A percentile compares a stretch with the other conserved stretches of the same genome.
Conservation (phyloP, 2,797 vertebrate species). For the Hydrophis major region DNA sequence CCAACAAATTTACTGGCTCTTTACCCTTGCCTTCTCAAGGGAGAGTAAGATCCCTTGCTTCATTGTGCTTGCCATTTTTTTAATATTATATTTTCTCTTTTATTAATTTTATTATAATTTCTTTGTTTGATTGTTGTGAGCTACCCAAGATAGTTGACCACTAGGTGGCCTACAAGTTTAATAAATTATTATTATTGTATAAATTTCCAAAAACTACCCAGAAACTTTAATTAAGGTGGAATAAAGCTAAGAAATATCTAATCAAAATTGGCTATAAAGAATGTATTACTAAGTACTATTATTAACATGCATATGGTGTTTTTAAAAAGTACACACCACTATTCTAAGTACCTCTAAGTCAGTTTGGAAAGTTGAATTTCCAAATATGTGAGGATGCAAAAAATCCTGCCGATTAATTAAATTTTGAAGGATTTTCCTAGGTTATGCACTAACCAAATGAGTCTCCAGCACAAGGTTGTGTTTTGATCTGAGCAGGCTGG, state of each 20-base stretch:
- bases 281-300: neutral
- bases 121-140: neutral
- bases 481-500: slow-evolving; percentile 69
- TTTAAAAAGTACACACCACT: neutral
- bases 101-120: neutral
- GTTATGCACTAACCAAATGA: slow-evolving; percentile 70
- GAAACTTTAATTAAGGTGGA: neutral
- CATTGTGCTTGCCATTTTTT: neutral
- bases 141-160: neutral
- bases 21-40: neutral
- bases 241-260: neutral
- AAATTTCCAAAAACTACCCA: neutral
- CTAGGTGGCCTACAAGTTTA: neutral
- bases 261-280: neutral
- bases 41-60: neutral
- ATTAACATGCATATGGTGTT: neutral
- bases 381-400: neutral
- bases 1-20: neutral
- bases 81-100: neutral
- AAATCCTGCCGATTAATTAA: neutral
- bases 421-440: neutral
- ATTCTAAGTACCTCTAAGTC: neutral
- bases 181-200: neutral
- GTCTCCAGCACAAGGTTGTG: slow-evolving; percentile 69
- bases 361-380: neutral